phyloP scores from a whole-genome alignment of 2,888 invertebrate genomes.

The Nasonia oneida region DNA sequence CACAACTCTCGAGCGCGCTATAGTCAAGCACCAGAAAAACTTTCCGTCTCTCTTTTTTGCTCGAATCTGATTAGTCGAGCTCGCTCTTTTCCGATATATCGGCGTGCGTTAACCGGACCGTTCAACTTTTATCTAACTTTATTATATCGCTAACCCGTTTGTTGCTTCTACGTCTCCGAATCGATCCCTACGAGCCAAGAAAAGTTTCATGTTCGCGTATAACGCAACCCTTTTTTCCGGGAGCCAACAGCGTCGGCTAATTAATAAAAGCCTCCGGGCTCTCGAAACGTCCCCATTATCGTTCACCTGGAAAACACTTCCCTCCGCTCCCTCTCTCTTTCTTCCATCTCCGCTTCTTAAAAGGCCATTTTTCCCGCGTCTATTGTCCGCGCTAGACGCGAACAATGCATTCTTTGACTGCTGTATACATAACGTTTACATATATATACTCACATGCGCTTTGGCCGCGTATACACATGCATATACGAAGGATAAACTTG shows the following conservation, averaged over 20 bases:
- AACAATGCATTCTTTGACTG: slow-evolving; percentile 3
- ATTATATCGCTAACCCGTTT: no score
- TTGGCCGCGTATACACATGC: background rate
- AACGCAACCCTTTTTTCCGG: background rate
- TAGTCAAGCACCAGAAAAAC: background rate
- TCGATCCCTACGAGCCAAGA: no score
- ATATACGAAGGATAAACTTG: background rate
- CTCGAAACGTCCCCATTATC: slow-evolving; percentile 7
- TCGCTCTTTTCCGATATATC: no score
- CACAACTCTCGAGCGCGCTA: background rate
- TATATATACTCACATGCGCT: background rate
- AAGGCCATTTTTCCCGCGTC: slow-evolving; percentile 3
- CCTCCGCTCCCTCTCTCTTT: background rate
- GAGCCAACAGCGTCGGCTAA: background rate
- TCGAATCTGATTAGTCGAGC: no score
- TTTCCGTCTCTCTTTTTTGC: no score
- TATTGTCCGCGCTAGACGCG: background rate
- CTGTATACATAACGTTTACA: background rate
- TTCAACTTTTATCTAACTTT: no score
- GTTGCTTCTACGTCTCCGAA: no score
- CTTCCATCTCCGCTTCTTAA: slow-evolving; percentile 7
- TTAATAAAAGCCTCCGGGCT: background rate
- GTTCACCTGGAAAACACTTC: background rate
- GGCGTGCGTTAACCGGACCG: no score
- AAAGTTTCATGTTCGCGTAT: no score